A percentile compares a stretch with the other conserved stretches of the same genome.
Conservation (phyloP, 2,888 invertebrate species). For the Argyresthia albistria region DNA sequence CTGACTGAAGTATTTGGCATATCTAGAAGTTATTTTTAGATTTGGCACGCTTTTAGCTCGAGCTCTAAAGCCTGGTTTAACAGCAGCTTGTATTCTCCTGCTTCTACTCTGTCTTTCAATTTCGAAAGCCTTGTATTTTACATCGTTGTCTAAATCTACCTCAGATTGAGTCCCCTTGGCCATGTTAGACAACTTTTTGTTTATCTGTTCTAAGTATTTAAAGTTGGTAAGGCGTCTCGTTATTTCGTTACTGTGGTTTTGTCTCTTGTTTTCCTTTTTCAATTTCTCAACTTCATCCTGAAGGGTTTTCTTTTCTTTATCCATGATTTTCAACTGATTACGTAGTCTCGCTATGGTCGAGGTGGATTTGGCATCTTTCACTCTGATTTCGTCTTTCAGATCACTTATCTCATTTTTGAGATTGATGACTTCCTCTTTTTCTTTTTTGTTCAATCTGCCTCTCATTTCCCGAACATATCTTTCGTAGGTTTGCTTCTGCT, state of each 20-base stretch:
- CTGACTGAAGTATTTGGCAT: slow-evolving; percentile 66
- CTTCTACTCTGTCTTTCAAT: slow-evolving; percentile 49
- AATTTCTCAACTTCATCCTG: slow-evolving; percentile 78
- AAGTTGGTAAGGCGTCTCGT: slow-evolving; percentile 75
- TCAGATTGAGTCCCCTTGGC: slow-evolving; percentile 36
- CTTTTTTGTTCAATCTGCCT: slow-evolving; percentile 76
- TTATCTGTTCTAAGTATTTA: slow-evolving; percentile 83
- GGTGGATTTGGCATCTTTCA: slow-evolving; percentile 82
- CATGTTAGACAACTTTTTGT: slow-evolving; percentile 62
- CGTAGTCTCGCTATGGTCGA: slow-evolving; percentile 80
- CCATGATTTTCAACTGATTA: slow-evolving; percentile 80
- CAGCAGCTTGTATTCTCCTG: slow-evolving; percentile 23
- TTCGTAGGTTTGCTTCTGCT: slow-evolving; percentile 77
- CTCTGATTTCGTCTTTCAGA: slow-evolving; percentile 76
- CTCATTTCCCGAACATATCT: slow-evolving; percentile 79
- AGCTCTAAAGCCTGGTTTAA: slow-evolving; percentile 25
- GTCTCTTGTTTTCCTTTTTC: slow-evolving; percentile 76
- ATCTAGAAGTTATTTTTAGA: slow-evolving; percentile 57
- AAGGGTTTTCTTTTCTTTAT: slow-evolving; percentile 77
- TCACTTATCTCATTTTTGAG: slow-evolving; percentile 77
- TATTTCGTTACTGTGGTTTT: slow-evolving; percentile 73
- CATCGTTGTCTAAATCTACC: slow-evolving; percentile 29
- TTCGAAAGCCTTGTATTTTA: slow-evolving; percentile 56
- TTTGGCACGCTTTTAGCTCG: slow-evolving; percentile 67
- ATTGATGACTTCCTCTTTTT: slow-evolving; percentile 77